Evolutionary conservation across 30 jellyfish, hydroid and myxozoan species (phyloP), one percentile per base, ranked within the genome.

Genomic region (Pseudorhiza aurosa): DNA sequence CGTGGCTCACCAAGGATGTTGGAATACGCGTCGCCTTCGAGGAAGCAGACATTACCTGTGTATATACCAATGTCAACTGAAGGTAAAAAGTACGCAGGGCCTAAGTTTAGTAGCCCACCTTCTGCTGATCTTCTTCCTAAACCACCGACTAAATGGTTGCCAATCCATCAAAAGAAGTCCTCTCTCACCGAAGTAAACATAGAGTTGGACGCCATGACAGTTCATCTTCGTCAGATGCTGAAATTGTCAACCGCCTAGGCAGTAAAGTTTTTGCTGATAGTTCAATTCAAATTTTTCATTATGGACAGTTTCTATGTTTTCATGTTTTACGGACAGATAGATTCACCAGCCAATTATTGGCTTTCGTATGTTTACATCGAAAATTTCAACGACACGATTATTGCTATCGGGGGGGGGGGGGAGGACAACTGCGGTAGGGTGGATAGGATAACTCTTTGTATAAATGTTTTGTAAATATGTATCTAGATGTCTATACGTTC

Each of bases 81-180:
- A 63, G 87, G 74, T 46, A 60, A 29, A 58, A 81, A 79, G 28
- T 94, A 94, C 75, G 99, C 99, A 63, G 99, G 99, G 31, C 95
- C 99, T 7, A 87, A 87, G 70, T 94, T 94, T 77, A 87, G 88
- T 58, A 94, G 99, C 59, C 99, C 99, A 15, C 99, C 99, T 43
- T 77, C 99, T n/a, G 97, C 99, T 10, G 46, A 72, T 46, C 87
- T 65, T 53, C 79, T 94, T 45, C 99, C 99, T 27, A 85, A 81
- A 77, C 99, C 99, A 21, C 99, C 99, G 18, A 43, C 87, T 27
- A 81, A 77, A 36, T 94, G 99, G 99, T 69, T 94, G 32, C 63
- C 96, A 4, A 40, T 82, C 40, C 81, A 71, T n/a, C 35, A 43
- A 8, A 50, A 39, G 69, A 43, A 94, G 1, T 58, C 85, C 25